phyloP scores from a whole-genome alignment of 1,140 invertebrate genomes.

The Eciton burchellii region DNA sequence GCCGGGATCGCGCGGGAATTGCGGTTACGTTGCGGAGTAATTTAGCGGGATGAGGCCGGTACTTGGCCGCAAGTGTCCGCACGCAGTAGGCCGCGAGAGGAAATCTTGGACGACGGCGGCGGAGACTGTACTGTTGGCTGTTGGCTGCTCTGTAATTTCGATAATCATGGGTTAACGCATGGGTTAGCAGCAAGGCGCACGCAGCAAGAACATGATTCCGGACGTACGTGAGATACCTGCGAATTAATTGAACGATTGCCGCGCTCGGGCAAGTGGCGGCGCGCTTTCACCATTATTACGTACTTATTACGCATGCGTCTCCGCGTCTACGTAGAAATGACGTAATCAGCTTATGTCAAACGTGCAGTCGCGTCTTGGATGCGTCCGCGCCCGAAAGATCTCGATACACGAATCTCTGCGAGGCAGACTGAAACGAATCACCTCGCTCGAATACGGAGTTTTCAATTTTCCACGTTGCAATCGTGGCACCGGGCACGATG shows the following conservation, averaged over 20 bases:
- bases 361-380: too few relatives aligned
- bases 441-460: background rate
- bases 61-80: constrained; percentile 67
- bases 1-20: constrained; percentile 12
- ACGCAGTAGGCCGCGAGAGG: constrained; percentile 60
- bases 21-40: constrained; percentile 70
- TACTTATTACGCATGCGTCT: too few relatives aligned
- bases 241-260: constrained; percentile 77
- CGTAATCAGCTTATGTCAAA: too few relatives aligned
- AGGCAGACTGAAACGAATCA: background rate
- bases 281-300: constrained; percentile 56
- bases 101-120: constrained; percentile 58
- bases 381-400: background rate
- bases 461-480: too few relatives aligned
- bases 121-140: constrained; percentile 60
- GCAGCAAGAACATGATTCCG: constrained; percentile 72
- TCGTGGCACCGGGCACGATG: too few relatives aligned
- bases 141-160: constrained; percentile 76
- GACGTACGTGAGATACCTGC: constrained; percentile 75
- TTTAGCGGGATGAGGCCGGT: constrained; percentile 75
- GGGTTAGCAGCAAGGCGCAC: constrained; percentile 73
- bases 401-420: background rate
- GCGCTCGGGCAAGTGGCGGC: constrained; percentile 64
- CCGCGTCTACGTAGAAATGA: too few relatives aligned
- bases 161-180: constrained; percentile 80